Base-by-base conservation (phyloP, 1,140 invertebrate genomes). In the Cotesia chilonis region DNA sequence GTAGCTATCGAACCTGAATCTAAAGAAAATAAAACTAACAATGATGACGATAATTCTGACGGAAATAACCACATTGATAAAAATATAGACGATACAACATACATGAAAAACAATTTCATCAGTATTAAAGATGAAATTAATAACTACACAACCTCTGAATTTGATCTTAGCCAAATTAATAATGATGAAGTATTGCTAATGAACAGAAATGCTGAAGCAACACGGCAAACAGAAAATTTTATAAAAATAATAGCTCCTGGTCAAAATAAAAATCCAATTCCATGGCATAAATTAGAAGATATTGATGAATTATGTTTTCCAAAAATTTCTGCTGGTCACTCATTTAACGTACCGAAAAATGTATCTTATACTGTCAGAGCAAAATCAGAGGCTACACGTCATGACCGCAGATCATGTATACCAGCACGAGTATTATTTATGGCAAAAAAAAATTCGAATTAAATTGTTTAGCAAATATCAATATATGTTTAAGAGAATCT, bases 361-460 rank as follows among this genome's bases (percentile, higher is more conserved):
- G 20, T 74, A 6, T 71, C 52, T 59, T 71, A 74, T 37, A 38
- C 10, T 52, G 63, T 71, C 28, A 35, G 73, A 12, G 47, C 51
- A 4, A 74, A 74, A 59, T 74, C 65, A 4, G 90, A 87, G 36
- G 96, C 54, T 14, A 55, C 17, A 55, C 54, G 54, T 17, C 90
- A 90, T 68, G 87, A 88, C 65, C 92, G 70, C 70, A 91, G 60
- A 38, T 38, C 35, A 4, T 28, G 28, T 28, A 28, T 28, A 28
- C 28, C 28, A 57, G 57, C 55, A 6, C 55, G 55, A 59, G 2
- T 59, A 59, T 17, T 59, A 59, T 59, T 28, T 84, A 86, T 88
- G 72, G 6, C 75, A 72, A 55, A 70, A 66, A 63, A 72, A 59
- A 72, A 20, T 14, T 70, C 57, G 47, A 66, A 35, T 35, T 12